phyloP scores from a whole-genome alignment of 2,888 invertebrate genomes.

The Brachypalpus laphriformis region DNA sequence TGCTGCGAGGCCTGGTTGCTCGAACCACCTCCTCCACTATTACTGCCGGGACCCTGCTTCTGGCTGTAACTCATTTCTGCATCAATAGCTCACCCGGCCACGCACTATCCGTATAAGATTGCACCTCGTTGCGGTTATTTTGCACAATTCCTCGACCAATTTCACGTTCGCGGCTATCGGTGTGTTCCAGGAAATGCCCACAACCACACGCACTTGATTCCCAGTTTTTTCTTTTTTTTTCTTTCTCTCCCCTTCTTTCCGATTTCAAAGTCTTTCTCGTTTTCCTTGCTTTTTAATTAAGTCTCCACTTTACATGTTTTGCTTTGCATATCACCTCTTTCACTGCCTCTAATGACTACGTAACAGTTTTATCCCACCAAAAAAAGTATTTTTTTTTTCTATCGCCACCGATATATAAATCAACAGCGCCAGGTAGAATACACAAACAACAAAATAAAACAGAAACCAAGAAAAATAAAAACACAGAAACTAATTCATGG shows the following conservation, averaged over 20 bases:
- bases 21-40: conserved; percentile 76
- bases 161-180: conserved; percentile 10
- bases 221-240: conserved; percentile 39
- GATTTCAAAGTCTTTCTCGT: conserved; percentile 30
- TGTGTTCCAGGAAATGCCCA: conserved; percentile 58
- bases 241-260: conserved; percentile 11
- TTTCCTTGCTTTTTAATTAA: conserved; percentile 59
- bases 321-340: conserved; percentile 54
- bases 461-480: conserved; percentile 68
- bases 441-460: conserved; percentile 69
- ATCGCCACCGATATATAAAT: conserved; percentile 43
- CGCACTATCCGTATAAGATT: conserved; percentile 26
- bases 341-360: conserved; percentile 62
- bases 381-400: conserved; percentile 44
- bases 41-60: conserved; percentile 77
- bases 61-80: conserved; percentile 78
- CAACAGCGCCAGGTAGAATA: conserved; percentile 66
- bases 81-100: conserved; percentile 47
- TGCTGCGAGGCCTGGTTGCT: conserved; percentile 77
- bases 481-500: conserved; percentile 64
- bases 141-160: conserved; percentile 19
- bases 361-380: conserved; percentile 71
- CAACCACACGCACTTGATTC: conserved; percentile 52
- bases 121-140: conserved; percentile 50
- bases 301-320: conserved; percentile 73